A percentile compares a stretch with the other conserved stretches of the same genome.
Evolutionary conservation across 2,113 vertebrate genomes (phyloP).

Genomic region (Seriola aureovittata): DNA sequence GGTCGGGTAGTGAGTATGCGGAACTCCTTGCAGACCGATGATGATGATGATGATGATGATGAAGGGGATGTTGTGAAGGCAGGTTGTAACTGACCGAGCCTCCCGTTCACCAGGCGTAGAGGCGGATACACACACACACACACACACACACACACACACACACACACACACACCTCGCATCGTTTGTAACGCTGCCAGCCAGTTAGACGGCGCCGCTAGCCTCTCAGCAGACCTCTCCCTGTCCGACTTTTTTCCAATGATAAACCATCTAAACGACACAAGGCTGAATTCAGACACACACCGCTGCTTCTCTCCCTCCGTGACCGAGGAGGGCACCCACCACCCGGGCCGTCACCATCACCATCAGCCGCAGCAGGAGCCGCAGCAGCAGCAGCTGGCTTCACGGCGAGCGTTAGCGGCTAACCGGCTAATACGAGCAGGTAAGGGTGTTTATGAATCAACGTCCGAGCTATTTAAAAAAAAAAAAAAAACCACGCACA

Average conservation of each 20-base stretch:
- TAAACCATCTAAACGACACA: background rate
- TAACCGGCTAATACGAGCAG: slow-evolving; percentile 65
- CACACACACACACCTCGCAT: slow-evolving; percentile 4
- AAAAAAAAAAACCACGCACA: too few relatives aligned
- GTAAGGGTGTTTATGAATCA: slow-evolving; percentile 34
- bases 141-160: background rate
- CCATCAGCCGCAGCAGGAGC: too few relatives aligned
- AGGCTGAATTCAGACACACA: background rate
- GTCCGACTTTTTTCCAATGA: background rate
- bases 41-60: slow-evolving; percentile 59
- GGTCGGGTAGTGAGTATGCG: slow-evolving; percentile 69
- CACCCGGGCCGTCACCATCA: slow-evolving; percentile 60
- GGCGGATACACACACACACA: slow-evolving; percentile 13
- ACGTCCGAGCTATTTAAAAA: background rate
- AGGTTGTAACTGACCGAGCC: slow-evolving; percentile 59
- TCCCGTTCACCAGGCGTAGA: slow-evolving; percentile 28
- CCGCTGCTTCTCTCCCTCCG: background rate
- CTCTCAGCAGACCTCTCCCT: too few relatives aligned
- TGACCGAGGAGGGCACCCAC: slow-evolving; percentile 47
- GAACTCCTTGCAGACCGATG: slow-evolving; percentile 72
- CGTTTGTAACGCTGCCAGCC: background rate
- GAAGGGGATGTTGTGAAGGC: slow-evolving; percentile 76
- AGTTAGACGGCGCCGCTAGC: background rate
- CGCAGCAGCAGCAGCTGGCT: slow-evolving; percentile 40
- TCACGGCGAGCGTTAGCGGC: slow-evolving; percentile 55